Evolutionary conservation across 1,140 invertebrate genomes (phyloP), one percentile per base, ranked within the genome.

Genomic region (Heliothis virescens): DNA sequence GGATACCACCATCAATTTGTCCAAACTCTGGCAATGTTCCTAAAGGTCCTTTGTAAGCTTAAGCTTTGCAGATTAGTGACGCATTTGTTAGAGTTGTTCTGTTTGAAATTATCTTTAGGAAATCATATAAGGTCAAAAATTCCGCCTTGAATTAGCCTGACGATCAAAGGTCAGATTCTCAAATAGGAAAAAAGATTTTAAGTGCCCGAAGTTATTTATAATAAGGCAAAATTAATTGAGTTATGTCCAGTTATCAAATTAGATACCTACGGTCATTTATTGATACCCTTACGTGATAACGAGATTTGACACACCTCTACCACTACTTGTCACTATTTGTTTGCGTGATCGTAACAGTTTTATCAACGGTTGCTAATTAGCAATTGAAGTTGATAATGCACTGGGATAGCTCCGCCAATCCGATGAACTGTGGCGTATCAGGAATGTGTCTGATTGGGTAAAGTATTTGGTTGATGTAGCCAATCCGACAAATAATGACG

Each of bases 341-440:
- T 47, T 76, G 74, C 79, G 82, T 83, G 82, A 76, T 76, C 16
- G 11, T 71, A 13, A 9, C 71, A 3, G 34, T 41, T 13, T 80
- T 80, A 83, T 83, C 74, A 69, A 57, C 55, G 48, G 7, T 60
- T 41, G 41, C 18, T 74, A 79, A 82, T 82, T 74, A 82, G 67
- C 71, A 53, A 53, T 76, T 76, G 63, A 65, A 76, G 18, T 26
- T 53, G 48, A 71, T 71, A 71, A 52, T 71, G 48, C 67, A 29
- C 11, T 71, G 67, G 15, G 5, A 41, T 12, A 53, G 48, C 15
- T 71, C 18, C 15, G 48, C 67, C 63, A 71, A 71, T 71, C 48
- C 12, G 18, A 71, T 52, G 10, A 53, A 71, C 29, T 9, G 21
- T 29, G 13, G 67, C 41, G 9, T 67, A 9, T 41, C 63, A 34